phyloP scores from a whole-genome alignment of 2,113 vertebrate genomes.

The Nycticebus coucang region DNA sequence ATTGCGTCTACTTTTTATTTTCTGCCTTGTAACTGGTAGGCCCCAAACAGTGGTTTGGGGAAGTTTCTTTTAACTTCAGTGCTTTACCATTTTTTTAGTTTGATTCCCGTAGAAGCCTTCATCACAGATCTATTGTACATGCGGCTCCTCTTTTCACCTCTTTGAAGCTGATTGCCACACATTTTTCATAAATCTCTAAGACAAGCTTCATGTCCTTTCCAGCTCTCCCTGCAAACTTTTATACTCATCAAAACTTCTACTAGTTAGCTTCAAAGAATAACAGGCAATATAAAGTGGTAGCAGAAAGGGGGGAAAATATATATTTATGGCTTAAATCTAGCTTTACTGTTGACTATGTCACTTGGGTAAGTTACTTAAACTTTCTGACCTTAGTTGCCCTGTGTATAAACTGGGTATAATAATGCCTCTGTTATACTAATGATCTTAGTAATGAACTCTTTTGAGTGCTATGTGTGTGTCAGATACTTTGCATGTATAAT shows the following conservation, averaged over 20 bases:
- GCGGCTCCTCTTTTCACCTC: background rate
- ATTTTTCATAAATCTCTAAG: background rate
- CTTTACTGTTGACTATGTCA: background rate
- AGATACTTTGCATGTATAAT: too few relatives aligned
- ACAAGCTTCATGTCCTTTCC: background rate
- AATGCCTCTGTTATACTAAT: background rate
- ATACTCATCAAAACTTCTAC: background rate
- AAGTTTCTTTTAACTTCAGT: background rate
- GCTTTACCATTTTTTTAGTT: background rate
- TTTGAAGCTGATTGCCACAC: background rate
- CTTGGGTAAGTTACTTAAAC: background rate
- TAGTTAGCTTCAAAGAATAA: background rate
- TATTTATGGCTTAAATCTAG: background rate
- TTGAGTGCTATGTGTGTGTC: background rate
- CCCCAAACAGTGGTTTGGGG: background rate
- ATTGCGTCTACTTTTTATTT: background rate
- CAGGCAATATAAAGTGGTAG: background rate
- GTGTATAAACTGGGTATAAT: background rate
- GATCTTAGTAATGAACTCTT: background rate
- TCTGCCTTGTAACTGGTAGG: background rate
- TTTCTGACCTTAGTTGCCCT: background rate
- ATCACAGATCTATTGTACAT: rapidly evolving
- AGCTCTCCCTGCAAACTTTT: background rate
- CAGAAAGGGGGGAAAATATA: background rate
- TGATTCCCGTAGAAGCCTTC: background rate